A percentile compares a stretch with the other conserved stretches of the same genome.
Evolutionary conservation across 2,888 invertebrate species (phyloP).

Genomic region (Sepiola atlantica): DNA sequence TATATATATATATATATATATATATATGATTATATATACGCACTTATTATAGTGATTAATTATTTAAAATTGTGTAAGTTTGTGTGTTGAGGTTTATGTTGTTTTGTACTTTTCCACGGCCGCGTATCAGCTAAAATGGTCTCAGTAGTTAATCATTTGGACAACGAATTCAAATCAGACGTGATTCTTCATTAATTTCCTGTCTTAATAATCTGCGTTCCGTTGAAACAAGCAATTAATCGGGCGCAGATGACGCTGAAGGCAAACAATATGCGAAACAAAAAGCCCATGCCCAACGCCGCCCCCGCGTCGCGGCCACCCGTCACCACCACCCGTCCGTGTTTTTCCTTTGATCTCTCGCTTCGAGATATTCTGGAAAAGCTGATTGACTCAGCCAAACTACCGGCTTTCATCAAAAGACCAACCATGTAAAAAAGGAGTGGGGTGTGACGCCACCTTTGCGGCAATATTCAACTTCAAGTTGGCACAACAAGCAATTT

Average conservation of each 20-base stretch:
- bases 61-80: neutral
- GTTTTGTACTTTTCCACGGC: neutral
- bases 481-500: neutral
- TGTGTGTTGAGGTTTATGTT: neutral
- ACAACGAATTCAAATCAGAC: neutral
- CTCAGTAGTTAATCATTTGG: neutral
- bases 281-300: neutral
- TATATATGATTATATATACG: neutral
- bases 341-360: neutral
- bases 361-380: neutral
- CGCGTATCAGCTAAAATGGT: neutral
- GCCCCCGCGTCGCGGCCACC: too few species aligned
- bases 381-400: neutral
- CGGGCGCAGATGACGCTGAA: neutral
- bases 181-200: constrained; percentile 19
- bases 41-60: too few species aligned
- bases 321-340: neutral
- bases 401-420: neutral
- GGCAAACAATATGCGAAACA: neutral
- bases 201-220: neutral
- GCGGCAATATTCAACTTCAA: neutral
- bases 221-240: constrained; percentile 8
- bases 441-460: neutral
- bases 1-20: neutral
- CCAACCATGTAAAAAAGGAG: neutral